Conservation (phyloP, 1,140 invertebrate species). For the Heliothis subflexa region DNA sequence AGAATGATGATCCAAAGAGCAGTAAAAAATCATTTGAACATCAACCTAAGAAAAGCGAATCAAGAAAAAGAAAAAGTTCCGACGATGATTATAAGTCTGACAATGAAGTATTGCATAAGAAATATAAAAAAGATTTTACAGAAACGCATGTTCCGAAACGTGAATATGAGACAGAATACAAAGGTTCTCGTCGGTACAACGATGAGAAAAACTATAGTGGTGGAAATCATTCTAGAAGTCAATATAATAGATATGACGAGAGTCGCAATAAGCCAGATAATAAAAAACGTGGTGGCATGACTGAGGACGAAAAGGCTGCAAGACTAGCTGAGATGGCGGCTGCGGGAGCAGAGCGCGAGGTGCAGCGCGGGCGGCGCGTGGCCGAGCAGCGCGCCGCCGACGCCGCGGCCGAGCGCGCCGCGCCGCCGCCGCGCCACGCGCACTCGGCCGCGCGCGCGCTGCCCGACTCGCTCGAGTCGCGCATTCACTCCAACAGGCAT, state of each 20-base stretch:
- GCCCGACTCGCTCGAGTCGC: constrained; percentile 74
- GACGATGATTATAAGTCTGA: background rate
- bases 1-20: background rate
- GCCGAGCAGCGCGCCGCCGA: constrained; percentile 68
- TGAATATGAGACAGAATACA: constrained; percentile 39
- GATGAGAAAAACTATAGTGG: constrained; percentile 39
- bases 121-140: constrained; percentile 42
- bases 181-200: constrained; percentile 36
- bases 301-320: constrained; percentile 90
- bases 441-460: constrained; percentile 61
- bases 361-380: constrained; percentile 67
- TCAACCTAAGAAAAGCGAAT: constrained; percentile 17
- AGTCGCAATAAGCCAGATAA: constrained; percentile 19
- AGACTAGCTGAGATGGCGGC: constrained; percentile 93
- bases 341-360: constrained; percentile 71
- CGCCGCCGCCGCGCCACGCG: constrained; percentile 41
- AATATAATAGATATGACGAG: background rate
- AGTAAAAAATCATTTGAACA: constrained; percentile 11
- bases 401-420: constrained; percentile 52
- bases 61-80: constrained; percentile 44
- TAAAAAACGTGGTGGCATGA: constrained; percentile 57
- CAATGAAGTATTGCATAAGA: constrained; percentile 46
- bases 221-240: background rate
- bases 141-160: background rate
- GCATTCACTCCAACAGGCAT: constrained; percentile 79